A percentile compares a stretch with the other conserved stretches of the same genome.
phyloP scores from a whole-genome alignment of 2,888 invertebrate genomes.

The Ophion ventricosus region DNA sequence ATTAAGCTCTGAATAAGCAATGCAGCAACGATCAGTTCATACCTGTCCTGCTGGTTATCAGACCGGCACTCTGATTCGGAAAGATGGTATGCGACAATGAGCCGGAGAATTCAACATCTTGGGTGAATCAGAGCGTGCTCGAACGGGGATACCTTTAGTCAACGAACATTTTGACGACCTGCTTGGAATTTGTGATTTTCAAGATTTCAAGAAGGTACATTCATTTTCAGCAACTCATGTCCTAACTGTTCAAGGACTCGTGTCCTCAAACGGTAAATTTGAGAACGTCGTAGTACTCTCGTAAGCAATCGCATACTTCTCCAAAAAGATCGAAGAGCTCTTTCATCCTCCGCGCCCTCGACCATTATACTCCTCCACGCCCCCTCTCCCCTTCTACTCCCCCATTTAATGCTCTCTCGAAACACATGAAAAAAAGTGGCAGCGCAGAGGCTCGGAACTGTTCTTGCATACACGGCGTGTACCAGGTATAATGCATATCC shows the following conservation, averaged over 20 bases:
- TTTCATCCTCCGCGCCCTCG: conserved; percentile 18
- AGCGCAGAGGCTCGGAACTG: conserved; percentile 5
- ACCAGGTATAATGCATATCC: conserved; percentile 28
- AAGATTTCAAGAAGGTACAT: not conserved
- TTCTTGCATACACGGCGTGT: conserved; percentile 36
- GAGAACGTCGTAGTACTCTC: conserved; percentile 55
- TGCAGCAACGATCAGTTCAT: conserved; percentile 33
- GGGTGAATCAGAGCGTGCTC: conserved; percentile 13
- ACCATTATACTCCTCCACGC: not conserved
- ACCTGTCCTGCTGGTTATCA: conserved; percentile 33
- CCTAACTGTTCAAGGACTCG: conserved; percentile 8
- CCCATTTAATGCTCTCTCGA: conserved; percentile 4
- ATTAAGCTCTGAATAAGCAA: not conserved
- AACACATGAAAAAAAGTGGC: conserved; percentile 32
- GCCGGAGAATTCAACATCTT: conserved; percentile 9
- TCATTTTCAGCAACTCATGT: not conserved
- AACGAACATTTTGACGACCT: conserved; percentile 42
- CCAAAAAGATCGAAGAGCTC: conserved; percentile 31
- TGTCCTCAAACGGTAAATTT: not conserved
- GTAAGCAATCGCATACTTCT: conserved; percentile 3
- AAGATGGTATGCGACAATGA: conserved; percentile 25
- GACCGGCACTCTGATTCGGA: conserved; percentile 17
- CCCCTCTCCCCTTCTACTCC: not conserved
- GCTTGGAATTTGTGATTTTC: conserved; percentile 42
- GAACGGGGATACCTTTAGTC: conserved; percentile 6